A percentile compares a stretch with the other conserved stretches of the same genome.
phyloP scores from a whole-genome alignment of 2,888 invertebrate genomes.

The Plagiodera versicolora region DNA sequence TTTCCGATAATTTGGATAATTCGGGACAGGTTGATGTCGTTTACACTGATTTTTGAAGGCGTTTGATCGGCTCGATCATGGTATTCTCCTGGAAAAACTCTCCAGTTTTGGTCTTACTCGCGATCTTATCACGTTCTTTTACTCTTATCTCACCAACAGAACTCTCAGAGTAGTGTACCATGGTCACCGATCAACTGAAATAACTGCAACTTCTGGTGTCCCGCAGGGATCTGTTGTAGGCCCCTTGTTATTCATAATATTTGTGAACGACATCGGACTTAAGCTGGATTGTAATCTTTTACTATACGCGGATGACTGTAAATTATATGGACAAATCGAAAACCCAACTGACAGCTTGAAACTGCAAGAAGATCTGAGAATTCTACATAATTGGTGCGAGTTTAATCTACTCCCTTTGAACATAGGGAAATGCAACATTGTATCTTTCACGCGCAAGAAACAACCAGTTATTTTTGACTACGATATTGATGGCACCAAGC shows the following conservation, averaged over 20 bases:
- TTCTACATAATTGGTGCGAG: not conserved
- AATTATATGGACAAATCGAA: not conserved
- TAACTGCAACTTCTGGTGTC: not conserved
- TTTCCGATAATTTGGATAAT: not conserved
- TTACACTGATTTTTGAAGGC: not conserved
- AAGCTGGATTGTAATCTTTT: not conserved
- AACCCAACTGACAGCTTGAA: not conserved
- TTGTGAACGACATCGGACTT: not conserved
- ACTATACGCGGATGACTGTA: not conserved
- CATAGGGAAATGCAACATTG: constrained; percentile 5
- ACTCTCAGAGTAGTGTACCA: not conserved
- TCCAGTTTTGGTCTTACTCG: not conserved
- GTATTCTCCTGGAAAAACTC: not conserved
- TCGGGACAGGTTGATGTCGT: not conserved
- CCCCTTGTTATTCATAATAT: not conserved
- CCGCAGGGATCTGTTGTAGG: not conserved
- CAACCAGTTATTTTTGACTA: constrained; percentile 6
- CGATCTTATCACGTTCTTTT: not conserved
- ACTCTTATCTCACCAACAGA: not conserved
- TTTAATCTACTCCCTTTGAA: constrained; percentile 9
- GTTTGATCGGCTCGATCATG: constrained; percentile 7
- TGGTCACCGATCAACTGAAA: not conserved
- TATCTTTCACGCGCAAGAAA: constrained; percentile 9
- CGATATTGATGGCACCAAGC: constrained; percentile 1
- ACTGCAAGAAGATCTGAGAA: constrained; percentile 1